phyloP scores from a whole-genome alignment of 2,888 invertebrate genomes.

The Steromphala cineraria region DNA sequence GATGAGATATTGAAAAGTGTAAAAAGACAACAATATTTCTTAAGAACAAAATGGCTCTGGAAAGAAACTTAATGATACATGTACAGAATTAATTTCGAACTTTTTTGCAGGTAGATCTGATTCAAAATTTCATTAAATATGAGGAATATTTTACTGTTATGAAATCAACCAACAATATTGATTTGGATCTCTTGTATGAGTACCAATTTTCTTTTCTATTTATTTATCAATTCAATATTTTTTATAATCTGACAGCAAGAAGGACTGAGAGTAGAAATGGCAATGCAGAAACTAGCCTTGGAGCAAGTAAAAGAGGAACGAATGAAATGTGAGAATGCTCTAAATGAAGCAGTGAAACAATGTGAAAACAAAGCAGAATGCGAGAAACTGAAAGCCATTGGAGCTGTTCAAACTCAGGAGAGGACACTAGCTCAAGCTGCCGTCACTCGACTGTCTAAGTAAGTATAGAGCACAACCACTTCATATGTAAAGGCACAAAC shows the following conservation, averaged over 20 bases:
- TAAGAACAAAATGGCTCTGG: too few relatives aligned
- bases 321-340: constrained; percentile 50
- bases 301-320: constrained; percentile 64
- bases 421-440: constrained; percentile 54
- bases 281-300: constrained; percentile 65
- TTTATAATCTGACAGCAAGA: constrained; percentile 55
- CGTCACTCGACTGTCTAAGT: constrained; percentile 51
- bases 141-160: not conserved
- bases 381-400: constrained; percentile 53
- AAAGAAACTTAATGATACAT: too few relatives aligned
- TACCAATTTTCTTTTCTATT: not conserved
- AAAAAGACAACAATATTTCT: too few relatives aligned
- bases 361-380: constrained; percentile 48
- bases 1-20: too few relatives aligned
- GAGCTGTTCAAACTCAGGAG: constrained; percentile 54
- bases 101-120: too few relatives aligned
- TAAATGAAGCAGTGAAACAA: constrained; percentile 49
- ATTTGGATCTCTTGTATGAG: not conserved
- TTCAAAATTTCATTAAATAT: not conserved
- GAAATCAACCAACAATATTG: not conserved
- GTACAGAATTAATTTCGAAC: too few relatives aligned
- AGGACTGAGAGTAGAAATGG: constrained; percentile 62
- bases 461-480: not conserved
- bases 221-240: not conserved
- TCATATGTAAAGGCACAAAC: too few relatives aligned